Evolutionary conservation across 2,113 vertebrate genomes (phyloP).

Genomic region (Macrotis lagotis): DNA sequence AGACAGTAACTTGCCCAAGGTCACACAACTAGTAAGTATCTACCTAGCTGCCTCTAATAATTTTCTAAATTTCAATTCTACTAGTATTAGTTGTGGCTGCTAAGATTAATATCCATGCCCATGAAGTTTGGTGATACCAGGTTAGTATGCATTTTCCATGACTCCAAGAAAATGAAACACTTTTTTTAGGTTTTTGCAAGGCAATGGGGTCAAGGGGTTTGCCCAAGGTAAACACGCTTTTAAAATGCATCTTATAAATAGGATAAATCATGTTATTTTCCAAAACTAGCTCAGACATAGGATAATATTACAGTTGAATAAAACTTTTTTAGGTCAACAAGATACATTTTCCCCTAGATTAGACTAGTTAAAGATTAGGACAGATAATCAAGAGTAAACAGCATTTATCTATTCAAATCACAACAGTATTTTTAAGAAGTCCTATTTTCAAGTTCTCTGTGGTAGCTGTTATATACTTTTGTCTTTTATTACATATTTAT

Average conservation of each 20-base stretch:
- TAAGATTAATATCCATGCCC: not conserved
- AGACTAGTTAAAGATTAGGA: not conserved
- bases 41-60: too few relatives aligned
- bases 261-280: not conserved
- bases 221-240: constrained; percentile 19
- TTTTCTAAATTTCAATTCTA: constrained; percentile 26
- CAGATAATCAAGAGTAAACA: not conserved
- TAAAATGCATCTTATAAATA: not conserved
- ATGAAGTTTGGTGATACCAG: not conserved
- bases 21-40: too few relatives aligned
- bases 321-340: constrained; percentile 43
- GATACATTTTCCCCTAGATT: not conserved
- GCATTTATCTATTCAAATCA: constrained; percentile 43
- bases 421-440: constrained; percentile 22
- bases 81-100: constrained; percentile 23
- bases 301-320: constrained; percentile 14
- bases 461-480: constrained; percentile 6
- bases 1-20: too few relatives aligned
- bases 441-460: constrained; percentile 14
- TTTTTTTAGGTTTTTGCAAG: too few relatives aligned
- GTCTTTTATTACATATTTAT: constrained; percentile 14
- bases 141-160: constrained; percentile 25
- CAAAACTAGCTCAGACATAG: constrained; percentile 41
- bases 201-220: too few relatives aligned
- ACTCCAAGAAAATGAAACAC: not conserved